These are phyloP conservation scores for Tinamus guttatus DNA, from an alignment of 2,113 vertebrate species.

Conservation along the genomic window DNA sequence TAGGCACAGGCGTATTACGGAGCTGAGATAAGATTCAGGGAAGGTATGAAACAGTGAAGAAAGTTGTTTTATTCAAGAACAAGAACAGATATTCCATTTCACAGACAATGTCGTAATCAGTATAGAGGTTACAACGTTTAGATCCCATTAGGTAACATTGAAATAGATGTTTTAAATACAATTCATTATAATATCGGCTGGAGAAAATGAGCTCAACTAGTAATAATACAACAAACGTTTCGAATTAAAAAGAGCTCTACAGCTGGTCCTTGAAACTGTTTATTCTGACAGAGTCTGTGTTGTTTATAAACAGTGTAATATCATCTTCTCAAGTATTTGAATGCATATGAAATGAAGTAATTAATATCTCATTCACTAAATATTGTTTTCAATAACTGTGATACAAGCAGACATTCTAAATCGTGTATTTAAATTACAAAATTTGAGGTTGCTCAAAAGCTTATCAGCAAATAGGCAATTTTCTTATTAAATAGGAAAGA, in stretches of 20 bases:
- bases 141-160: neutral
- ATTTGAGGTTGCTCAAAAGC: neutral
- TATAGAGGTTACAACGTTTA: neutral
- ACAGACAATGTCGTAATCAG: neutral
- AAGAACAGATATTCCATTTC: neutral
- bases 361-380: conserved; percentile 18
- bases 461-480: neutral
- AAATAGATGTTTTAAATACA: conserved; percentile 15
- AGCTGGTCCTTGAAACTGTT: neutral
- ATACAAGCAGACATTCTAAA: neutral
- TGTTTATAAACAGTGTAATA: neutral
- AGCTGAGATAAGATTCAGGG: neutral
- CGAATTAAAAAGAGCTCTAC: neutral
- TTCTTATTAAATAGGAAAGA: neutral
- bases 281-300: neutral
- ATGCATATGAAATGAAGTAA: neutral
- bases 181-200: neutral
- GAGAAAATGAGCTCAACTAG: neutral
- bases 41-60: neutral
- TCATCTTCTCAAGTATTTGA: neutral
- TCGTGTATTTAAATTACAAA: neutral
- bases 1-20: neutral
- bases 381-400: neutral
- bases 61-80: neutral
- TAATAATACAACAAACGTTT: neutral